Percentiles rank a stretch among this genome's conserved stretches.
phyloP scores from a whole-genome alignment of 2,888 invertebrate species.

The Callosobruchus maculatus region DNA sequence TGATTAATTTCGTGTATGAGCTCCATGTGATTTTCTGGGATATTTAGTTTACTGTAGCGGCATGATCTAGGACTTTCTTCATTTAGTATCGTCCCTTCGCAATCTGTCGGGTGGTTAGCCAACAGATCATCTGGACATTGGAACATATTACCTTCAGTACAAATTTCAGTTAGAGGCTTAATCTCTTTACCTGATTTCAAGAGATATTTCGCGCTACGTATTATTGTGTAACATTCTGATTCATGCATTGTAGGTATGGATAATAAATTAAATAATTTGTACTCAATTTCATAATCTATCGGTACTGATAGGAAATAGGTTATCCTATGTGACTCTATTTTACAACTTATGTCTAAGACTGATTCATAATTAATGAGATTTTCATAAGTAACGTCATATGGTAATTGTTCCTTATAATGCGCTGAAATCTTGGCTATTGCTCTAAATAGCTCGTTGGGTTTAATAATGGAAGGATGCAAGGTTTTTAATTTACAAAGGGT shows the following conservation, averaged over 20 bases:
- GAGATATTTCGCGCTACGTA: slow-evolving; percentile 9
- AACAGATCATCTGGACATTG: slow-evolving; percentile 8
- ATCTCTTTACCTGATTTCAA: slow-evolving; percentile 11
- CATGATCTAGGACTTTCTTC: neutral
- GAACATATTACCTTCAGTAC: slow-evolving; percentile 9
- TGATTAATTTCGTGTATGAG: slow-evolving; percentile 11
- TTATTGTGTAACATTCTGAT: slow-evolving; percentile 7
- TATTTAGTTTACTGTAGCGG: neutral
- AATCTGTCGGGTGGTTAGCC: neutral
- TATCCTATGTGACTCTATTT: slow-evolving; percentile 9
- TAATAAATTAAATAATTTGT: slow-evolving; percentile 9
- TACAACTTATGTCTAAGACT: slow-evolving; percentile 10
- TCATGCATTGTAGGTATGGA: slow-evolving; percentile 10
- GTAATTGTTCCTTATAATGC: slow-evolving; percentile 11
- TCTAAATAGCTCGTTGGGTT: slow-evolving; percentile 8
- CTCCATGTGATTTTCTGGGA: slow-evolving; percentile 10
- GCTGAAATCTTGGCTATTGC: slow-evolving; percentile 11
- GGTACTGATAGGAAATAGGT: slow-evolving; percentile 14
- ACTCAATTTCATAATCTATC: slow-evolving; percentile 12
- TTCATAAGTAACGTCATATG: slow-evolving; percentile 9
- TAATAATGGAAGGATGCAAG: slow-evolving; percentile 14
- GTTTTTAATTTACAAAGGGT: slow-evolving; percentile 15
- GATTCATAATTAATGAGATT: slow-evolving; percentile 12
- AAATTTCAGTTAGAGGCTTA: slow-evolving; percentile 13
- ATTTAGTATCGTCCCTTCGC: neutral